Percentiles rank a stretch among this genome's conserved stretches.
Conservation (phyloP, 1,140 invertebrate species). For the Drosophila lacteicornis region DNA sequence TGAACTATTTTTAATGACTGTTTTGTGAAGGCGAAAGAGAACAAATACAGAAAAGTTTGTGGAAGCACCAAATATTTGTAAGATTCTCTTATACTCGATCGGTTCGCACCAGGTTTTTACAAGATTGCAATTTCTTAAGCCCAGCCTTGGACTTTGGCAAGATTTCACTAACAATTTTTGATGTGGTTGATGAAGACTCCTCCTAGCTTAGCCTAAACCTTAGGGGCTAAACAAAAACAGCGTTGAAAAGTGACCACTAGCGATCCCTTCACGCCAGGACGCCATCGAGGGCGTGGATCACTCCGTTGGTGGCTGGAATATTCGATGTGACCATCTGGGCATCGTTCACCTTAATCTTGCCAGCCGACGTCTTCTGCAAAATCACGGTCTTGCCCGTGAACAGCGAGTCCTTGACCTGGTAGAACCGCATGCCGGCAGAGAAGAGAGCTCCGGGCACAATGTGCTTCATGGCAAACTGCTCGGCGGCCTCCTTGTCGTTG, state of each 20-base stretch:
- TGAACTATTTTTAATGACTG: constrained; percentile 83
- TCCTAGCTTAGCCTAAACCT: constrained; percentile 51
- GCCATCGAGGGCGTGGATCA: constrained; percentile 93
- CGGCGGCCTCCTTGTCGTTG: constrained; percentile 88
- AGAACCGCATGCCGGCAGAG: constrained; percentile 93
- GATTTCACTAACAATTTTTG: constrained; percentile 75
- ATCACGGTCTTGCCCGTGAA: constrained; percentile 88
- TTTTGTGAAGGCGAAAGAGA: constrained; percentile 73
- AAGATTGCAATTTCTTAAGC: constrained; percentile 53
- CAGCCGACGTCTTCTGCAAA: constrained; percentile 90
- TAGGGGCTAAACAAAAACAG: constrained; percentile 46
- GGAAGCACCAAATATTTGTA: constrained; percentile 74
- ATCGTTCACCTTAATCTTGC: constrained; percentile 92
- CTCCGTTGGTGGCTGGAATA: constrained; percentile 94
- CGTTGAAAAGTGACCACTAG: constrained; percentile 27
- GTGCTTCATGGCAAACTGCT: constrained; percentile 91
- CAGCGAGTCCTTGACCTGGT: constrained; percentile 92
- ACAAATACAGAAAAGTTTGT: constrained; percentile 55
- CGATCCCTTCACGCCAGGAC: constrained; percentile 85
- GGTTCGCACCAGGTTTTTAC: constrained; percentile 62
- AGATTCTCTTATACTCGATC: constrained; percentile 21
- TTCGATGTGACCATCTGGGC: constrained; percentile 91
- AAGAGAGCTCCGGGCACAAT: constrained; percentile 91
- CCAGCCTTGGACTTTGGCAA: constrained; percentile 59
- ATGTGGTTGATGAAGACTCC: constrained; percentile 55